phyloP scores from a whole-genome alignment of 2,888 invertebrate species.

The Carcina quercana region DNA sequence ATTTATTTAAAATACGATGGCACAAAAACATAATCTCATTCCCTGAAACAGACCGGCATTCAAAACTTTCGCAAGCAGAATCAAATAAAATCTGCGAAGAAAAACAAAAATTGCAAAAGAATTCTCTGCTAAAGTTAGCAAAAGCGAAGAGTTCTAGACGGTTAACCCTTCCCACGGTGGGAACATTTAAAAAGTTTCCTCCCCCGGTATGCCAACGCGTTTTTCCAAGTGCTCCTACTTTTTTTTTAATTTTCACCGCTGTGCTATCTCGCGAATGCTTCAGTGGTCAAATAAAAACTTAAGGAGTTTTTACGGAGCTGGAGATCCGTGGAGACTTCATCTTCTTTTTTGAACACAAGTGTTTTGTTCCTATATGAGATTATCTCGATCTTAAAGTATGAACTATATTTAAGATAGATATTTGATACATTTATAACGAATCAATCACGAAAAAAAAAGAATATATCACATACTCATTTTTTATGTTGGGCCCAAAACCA shows the following conservation, averaged over 20 bases:
- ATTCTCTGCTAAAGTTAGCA: slow-evolving; percentile 23
- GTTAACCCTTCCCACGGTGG: slow-evolving; percentile 23
- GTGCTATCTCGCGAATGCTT: slow-evolving; percentile 73
- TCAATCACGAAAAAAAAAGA: too few relatives aligned
- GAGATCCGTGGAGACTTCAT: slow-evolving; percentile 21
- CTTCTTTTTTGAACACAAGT: not conserved
- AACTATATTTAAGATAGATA: too few relatives aligned
- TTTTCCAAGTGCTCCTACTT: slow-evolving; percentile 38
- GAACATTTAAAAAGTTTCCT: slow-evolving; percentile 31
- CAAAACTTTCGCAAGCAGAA: slow-evolving; percentile 1
- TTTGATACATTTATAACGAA: too few relatives aligned
- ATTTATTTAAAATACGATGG: too few relatives aligned
- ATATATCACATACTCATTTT: too few relatives aligned
- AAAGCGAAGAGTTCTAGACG: slow-evolving; percentile 27
- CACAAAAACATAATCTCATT: too few relatives aligned
- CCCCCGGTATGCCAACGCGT: slow-evolving; percentile 36
- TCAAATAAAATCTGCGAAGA: slow-evolving; percentile 5
- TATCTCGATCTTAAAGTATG: too few relatives aligned
- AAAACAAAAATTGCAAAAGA: slow-evolving; percentile 23
- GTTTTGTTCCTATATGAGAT: too few relatives aligned
- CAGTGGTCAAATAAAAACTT: slow-evolving; percentile 75
- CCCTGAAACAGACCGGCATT: too few relatives aligned
- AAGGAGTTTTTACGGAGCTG: slow-evolving; percentile 59
- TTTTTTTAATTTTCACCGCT: slow-evolving; percentile 69
- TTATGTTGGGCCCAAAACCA: too few relatives aligned